Conservation (phyloP, 2,797 vertebrate genomes). For the Leuciscus waleckii region DNA sequence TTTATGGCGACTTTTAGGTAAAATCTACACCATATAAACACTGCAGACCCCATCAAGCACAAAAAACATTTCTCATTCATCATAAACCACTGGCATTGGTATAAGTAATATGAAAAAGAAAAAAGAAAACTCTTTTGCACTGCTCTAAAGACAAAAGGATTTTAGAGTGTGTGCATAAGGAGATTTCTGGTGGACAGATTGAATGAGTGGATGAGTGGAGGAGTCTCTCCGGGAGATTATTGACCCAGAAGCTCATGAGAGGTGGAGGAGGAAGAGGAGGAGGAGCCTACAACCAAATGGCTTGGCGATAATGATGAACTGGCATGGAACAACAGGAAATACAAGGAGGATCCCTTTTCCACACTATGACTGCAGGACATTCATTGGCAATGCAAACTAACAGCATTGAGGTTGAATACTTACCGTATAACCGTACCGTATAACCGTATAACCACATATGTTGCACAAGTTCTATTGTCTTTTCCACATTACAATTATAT, state of each 20-base stretch:
- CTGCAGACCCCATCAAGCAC: background rate
- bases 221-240: constrained; percentile 73
- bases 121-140: constrained; percentile 26
- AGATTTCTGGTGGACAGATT: constrained; percentile 65
- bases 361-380: constrained; percentile 6
- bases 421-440: background rate
- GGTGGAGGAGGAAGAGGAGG: constrained; percentile 69
- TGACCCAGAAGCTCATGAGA: constrained; percentile 76
- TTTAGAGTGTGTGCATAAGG: constrained; percentile 61
- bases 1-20: background rate
- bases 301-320: constrained; percentile 58
- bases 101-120: constrained; percentile 1
- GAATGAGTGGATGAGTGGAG: constrained; percentile 70
- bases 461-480: background rate
- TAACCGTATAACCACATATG: background rate
- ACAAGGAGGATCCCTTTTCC: constrained; percentile 20
- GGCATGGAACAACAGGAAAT: constrained; percentile 64
- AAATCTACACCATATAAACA: background rate
- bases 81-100: background rate
- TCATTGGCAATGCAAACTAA: constrained; percentile 2
- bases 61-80: background rate
- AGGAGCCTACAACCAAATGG: constrained; percentile 66
- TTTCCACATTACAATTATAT: background rate
- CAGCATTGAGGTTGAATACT: constrained; percentile 5
- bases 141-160: constrained; percentile 62